Evolutionary conservation across 2,888 invertebrate species (phyloP), one percentile per base, ranked within the genome.

Genomic region (Trissolcus brochymenae): DNA sequence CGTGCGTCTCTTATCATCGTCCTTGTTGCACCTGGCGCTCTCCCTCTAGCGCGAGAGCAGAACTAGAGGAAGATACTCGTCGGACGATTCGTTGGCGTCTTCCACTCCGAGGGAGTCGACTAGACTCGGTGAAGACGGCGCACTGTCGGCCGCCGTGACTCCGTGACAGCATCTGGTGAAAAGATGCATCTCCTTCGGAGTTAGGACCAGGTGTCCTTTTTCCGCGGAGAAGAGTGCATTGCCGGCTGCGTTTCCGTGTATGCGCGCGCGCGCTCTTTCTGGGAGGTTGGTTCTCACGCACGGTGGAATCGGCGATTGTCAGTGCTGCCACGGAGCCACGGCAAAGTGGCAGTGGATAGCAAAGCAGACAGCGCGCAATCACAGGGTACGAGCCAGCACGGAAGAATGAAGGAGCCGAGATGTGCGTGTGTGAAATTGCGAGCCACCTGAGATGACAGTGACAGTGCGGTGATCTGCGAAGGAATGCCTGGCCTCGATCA

Each of bases 371-470:
- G 53, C 57, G 59, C 59, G 60, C 11, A 49, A 49, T 53, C 50
- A 21, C 41, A 21, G 64, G 16, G 54, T 50, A 29, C 4, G 55
- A 25, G 40, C 25, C 43, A 19, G 16, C 50, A 40, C 35, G 54
- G 25, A 54, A 14, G 59, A 55, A 41, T 57, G 46, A 70, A 64
- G 71, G 66, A 53, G 55, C 35, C 51, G 41, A 60, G 61, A 68
- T 75, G 79, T 65, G 76, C 75, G 80, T 66, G 79, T 66, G 79
- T 78, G 76, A 74, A 60, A 59, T 57, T 79, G 79, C 78, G 82
- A 79, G 80, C 80, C 82, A 53, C 77, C 77, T 79, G 76, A 79
- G 78, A 81, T 82, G 80, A 81, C 79, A 79, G 79, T 78, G 84
- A 79, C 76, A 80, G 79, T 80, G 73, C 67, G 70, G 71, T 71